These are phyloP conservation scores for Lepus timidus DNA, from an alignment of 2,113 vertebrate genomes.

Conservation along the genomic window DNA sequence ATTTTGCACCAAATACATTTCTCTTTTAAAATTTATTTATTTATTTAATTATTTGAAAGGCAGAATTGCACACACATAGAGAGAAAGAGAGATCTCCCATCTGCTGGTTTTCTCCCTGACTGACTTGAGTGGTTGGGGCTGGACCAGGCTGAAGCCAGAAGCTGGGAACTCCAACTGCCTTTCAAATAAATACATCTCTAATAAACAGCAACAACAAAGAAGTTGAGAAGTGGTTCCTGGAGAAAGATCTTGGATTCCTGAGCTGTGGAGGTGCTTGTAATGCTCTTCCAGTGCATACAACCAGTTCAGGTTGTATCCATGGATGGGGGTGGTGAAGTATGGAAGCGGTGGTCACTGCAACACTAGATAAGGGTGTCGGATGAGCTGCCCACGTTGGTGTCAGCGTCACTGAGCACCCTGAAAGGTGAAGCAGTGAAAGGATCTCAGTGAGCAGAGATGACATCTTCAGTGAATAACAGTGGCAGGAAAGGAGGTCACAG, in stretches of 20 bases:
- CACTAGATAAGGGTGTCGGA: not conserved
- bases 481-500: constrained; percentile 48
- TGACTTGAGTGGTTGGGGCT: too few species aligned
- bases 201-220: not conserved
- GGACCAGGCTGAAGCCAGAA: too few species aligned
- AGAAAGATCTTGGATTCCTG: not conserved
- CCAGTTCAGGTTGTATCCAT: not conserved
- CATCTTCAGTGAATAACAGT: constrained; percentile 17
- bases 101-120: too few species aligned
- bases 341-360: not conserved
- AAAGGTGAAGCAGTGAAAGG: constrained; percentile 31
- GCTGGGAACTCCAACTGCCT: too few species aligned
- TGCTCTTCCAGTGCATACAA: not conserved
- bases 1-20: too few species aligned
- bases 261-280: not conserved
- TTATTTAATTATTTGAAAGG: too few species aligned
- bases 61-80: too few species aligned
- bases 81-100: too few species aligned
- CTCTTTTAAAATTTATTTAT: too few species aligned
- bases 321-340: not conserved
- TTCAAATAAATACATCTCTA: too few species aligned
- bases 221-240: constrained; percentile 1
- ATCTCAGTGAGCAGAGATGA: constrained; percentile 33
- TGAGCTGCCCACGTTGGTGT: not conserved
- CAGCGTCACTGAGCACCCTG: constrained; percentile 10